Base-by-base conservation (phyloP, 1,140 invertebrate genomes). In the Achroia grisella region DNA sequence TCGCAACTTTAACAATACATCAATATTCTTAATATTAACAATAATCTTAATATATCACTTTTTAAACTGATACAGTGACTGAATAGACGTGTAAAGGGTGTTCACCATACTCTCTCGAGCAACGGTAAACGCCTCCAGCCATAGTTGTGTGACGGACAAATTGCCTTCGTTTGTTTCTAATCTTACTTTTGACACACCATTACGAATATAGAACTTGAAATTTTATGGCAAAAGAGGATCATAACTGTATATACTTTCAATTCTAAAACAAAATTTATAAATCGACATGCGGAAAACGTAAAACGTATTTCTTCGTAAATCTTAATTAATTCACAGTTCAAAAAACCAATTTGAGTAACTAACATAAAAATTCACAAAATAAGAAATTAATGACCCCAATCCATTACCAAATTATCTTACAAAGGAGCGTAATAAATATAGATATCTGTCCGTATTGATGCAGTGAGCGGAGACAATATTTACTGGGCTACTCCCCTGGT, bases 331-430 rank as follows among this genome's bases (percentile, higher is more conserved):
- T 6, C 17, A 23, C 6, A 23, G 17, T 3, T 23, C 73, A 71
- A 71, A 23, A 23, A 23, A 23, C 2, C 6, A 23, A 23, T 3
- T 6, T 23, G 17, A 3, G 6, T 23, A 23, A 3, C 2, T 23
- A 23, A 3, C 17, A 23, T 23, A 23, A 29, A 47, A 49, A 48
- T 48, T 45, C 12, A 10, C 23, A 41, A 52, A 56, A 63, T 48
- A 53, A 39, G 56, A 71, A 61, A 58, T 44, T 56, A 68, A 70
- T 66, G 60, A 74, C 61, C 51, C 68, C 64, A 54, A 75, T 81
- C 75, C 77, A 84, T 84, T 84, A 84, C 69, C 47, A 73, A 80
- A 84, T 81, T 81, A 78, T 79, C 71, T 75, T 70, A 58, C 54
- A 67, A 64, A 63, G 64, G 58, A 74, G 59, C 52, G 70, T 50